Percentiles rank a stretch among this genome's conserved stretches.
These are phyloP conservation scores for Neomonachus schauinslandi DNA, from an alignment of 2,113 vertebrate species.

Conservation along the genomic window DNA sequence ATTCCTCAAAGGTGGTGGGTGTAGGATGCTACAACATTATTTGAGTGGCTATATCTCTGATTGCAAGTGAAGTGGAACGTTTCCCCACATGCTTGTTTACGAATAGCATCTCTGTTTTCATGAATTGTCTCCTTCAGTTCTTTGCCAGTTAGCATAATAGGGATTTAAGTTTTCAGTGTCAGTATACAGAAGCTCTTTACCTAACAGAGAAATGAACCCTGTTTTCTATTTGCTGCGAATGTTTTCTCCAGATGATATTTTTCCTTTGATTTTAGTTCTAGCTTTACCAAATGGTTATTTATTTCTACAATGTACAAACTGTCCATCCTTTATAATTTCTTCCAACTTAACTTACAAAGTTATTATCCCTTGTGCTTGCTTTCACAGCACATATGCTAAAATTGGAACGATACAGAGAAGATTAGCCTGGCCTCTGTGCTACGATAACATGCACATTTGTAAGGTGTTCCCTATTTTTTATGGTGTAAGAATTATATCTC, in stretches of 20 bases:
- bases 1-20: background rate
- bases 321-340: background rate
- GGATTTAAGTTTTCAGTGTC: background rate
- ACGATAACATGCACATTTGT: background rate
- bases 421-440: background rate
- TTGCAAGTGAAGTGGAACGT: background rate
- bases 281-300: slow-evolving; percentile 28
- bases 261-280: background rate
- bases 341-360: background rate
- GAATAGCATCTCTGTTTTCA: background rate
- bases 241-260: slow-evolving; percentile 10
- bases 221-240: background rate
- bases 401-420: background rate
- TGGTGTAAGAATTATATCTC: background rate
- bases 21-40: background rate
- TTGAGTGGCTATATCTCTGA: background rate
- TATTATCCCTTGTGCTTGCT: background rate
- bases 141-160: background rate
- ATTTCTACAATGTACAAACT: background rate
- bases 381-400: background rate
- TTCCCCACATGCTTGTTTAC: background rate
- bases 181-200: background rate
- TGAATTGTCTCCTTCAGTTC: background rate
- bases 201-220: background rate
- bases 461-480: background rate